These are phyloP conservation scores for Sebastes oblongus DNA, from an alignment of 2,797 vertebrate species.

Conservation along the genomic window DNA sequence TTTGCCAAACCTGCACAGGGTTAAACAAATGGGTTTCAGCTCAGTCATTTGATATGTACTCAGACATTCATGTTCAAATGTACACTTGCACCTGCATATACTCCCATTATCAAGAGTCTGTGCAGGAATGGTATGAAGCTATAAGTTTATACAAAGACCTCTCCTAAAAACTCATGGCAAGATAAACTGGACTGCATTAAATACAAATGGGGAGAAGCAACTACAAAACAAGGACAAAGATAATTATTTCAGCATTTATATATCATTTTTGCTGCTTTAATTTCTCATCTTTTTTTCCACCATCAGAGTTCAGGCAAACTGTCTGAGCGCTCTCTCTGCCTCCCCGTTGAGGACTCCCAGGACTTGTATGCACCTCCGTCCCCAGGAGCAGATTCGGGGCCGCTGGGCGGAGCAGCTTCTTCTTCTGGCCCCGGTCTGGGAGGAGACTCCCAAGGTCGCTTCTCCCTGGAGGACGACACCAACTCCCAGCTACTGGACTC, in stretches of 20 bases:
- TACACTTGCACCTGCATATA: background rate
- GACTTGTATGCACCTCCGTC: constrained; percentile 83
- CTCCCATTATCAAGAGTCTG: background rate
- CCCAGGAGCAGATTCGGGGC: constrained; percentile 82
- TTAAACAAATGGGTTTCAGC: background rate
- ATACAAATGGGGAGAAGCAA: background rate
- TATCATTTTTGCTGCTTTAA: background rate
- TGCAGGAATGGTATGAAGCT: background rate
- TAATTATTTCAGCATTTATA: background rate
- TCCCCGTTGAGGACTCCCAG: constrained; percentile 88
- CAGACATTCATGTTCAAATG: background rate
- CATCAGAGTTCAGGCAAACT: constrained; percentile 94
- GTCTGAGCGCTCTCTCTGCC: constrained; percentile 92
- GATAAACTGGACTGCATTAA: background rate
- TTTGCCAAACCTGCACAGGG: background rate
- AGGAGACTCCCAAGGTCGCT: constrained; percentile 88
- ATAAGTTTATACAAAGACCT: background rate
- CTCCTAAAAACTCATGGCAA: background rate
- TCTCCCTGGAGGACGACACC: constrained; percentile 94
- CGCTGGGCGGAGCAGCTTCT: constrained; percentile 58
- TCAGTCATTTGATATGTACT: background rate
- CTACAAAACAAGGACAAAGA: background rate
- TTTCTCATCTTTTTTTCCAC: background rate
- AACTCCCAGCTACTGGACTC: constrained; percentile 96
- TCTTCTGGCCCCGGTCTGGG: constrained; percentile 75